A percentile compares a stretch with the other conserved stretches of the same genome.
phyloP scores from a whole-genome alignment of 2,797 vertebrate species.

The Spinus olivaceus region DNA sequence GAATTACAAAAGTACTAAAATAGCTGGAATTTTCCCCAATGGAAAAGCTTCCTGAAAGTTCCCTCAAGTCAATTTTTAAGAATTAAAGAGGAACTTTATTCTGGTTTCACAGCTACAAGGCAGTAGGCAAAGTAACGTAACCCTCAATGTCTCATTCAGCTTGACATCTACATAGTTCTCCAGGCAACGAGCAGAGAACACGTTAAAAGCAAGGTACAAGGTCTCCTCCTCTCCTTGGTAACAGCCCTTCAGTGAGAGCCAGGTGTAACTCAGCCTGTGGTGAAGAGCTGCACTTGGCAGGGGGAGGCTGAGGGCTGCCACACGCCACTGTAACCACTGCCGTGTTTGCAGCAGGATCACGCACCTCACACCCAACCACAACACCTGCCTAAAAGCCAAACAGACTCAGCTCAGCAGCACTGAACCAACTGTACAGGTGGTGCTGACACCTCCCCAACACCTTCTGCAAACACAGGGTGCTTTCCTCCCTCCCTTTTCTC shows the following conservation, averaged over 20 bases:
- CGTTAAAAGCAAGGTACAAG: accelerated
- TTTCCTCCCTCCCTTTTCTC: background rate
- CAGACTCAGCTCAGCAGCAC: background rate
- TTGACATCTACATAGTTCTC: accelerated
- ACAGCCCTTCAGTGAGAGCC: background rate
- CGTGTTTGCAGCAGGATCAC: accelerated
- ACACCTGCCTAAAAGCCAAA: background rate
- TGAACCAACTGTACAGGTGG: accelerated
- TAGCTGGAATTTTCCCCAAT: background rate
- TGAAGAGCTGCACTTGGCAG: background rate
- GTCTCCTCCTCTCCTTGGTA: background rate
- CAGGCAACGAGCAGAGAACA: background rate
- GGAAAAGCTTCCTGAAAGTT: background rate
- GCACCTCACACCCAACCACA: accelerated
- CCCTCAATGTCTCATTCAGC: background rate
- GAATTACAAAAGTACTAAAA: background rate
- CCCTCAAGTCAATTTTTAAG: background rate
- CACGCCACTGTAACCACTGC: accelerated
- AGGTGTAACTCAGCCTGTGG: background rate
- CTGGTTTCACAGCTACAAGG: background rate
- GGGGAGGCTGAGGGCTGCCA: background rate
- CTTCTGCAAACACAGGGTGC: accelerated
- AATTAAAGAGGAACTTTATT: background rate
- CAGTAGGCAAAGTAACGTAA: background rate
- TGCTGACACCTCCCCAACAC: background rate